phyloP scores from a whole-genome alignment of 2,888 invertebrate species.

The Eupithecia insigniata region DNA sequence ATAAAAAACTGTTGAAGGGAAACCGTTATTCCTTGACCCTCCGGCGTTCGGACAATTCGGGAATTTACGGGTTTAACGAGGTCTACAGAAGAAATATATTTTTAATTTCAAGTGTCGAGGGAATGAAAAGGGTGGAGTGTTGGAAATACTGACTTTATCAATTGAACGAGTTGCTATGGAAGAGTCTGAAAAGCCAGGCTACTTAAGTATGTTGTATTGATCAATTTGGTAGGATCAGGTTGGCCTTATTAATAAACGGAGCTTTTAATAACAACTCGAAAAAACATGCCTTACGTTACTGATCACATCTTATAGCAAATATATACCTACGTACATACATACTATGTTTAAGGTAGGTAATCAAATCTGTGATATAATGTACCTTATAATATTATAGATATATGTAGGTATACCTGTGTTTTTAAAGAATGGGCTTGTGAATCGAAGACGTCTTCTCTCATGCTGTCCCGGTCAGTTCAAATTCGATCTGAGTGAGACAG shows the following conservation, averaged over 20 bases:
- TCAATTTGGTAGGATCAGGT: background rate
- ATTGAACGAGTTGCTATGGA: constrained; percentile 5
- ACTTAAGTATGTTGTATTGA: background rate
- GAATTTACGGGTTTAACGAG: constrained; percentile 31
- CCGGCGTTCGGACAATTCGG: constrained; percentile 29
- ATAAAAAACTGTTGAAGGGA: constrained; percentile 42
- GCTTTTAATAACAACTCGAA: background rate
- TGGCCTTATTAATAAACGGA: background rate
- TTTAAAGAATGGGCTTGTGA: no score
- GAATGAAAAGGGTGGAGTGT: constrained; percentile 17
- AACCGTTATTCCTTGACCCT: constrained; percentile 38
- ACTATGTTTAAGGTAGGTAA: no score
- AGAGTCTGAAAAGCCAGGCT: background rate
- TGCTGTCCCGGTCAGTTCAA: no score
- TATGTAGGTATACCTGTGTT: no score
- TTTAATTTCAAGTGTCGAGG: constrained; percentile 30
- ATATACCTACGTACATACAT: no score
- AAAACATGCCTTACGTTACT: background rate
- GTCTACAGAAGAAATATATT: constrained; percentile 21
- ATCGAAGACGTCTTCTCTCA: no score
- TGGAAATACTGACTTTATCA: constrained; percentile 4
- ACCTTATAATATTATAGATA: no score
- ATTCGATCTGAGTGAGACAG: no score
- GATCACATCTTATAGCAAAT: no score
- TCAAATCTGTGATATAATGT: no score